Conservation (phyloP, 1,140 invertebrate genomes). For the Orussus abietinus region DNA sequence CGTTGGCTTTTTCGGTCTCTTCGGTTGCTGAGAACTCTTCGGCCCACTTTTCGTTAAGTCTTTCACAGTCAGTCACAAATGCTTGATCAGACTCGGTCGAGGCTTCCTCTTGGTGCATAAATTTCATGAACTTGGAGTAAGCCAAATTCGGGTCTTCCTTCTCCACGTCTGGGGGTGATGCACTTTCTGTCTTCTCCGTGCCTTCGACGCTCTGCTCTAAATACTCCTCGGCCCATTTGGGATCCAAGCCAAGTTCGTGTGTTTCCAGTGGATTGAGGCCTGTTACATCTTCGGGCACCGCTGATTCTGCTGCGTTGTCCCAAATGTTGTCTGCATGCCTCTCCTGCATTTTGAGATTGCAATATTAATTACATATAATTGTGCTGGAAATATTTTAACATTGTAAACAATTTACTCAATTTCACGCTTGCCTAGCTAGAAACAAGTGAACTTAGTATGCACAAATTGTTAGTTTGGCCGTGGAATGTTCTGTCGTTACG, state of each 20-base stretch:
- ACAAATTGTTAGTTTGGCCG: too few species aligned
- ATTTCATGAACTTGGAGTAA: conserved; percentile 81
- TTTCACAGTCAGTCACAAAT: conserved; percentile 27
- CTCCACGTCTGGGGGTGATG: conserved; percentile 26
- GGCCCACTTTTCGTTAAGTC: conserved; percentile 20
- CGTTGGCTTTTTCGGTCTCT: conserved; percentile 33
- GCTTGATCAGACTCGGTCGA: conserved; percentile 47
- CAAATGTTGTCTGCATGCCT: conserved; percentile 46
- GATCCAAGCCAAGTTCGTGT: conserved; percentile 49
- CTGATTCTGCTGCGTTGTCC: conserved; percentile 25
- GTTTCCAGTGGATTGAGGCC: conserved; percentile 23
- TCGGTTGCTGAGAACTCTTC: too few species aligned
- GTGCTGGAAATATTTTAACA: too few species aligned
- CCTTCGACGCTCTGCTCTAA: conserved; percentile 52
- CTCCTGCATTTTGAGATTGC: conserved; percentile 36
- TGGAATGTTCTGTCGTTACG: too few species aligned
- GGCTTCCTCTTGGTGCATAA: conserved; percentile 72
- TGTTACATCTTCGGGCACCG: too few species aligned
- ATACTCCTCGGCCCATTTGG: conserved; percentile 62
- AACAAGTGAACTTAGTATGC: too few species aligned
- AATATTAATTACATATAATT: too few species aligned
- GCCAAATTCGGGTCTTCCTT: conserved; percentile 65
- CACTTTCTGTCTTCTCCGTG: conserved; percentile 18
- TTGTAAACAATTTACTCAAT: too few species aligned
- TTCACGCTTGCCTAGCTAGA: too few species aligned